phyloP scores from a whole-genome alignment of 2,113 vertebrate genomes.

The Lasiurus cinereus region DNA sequence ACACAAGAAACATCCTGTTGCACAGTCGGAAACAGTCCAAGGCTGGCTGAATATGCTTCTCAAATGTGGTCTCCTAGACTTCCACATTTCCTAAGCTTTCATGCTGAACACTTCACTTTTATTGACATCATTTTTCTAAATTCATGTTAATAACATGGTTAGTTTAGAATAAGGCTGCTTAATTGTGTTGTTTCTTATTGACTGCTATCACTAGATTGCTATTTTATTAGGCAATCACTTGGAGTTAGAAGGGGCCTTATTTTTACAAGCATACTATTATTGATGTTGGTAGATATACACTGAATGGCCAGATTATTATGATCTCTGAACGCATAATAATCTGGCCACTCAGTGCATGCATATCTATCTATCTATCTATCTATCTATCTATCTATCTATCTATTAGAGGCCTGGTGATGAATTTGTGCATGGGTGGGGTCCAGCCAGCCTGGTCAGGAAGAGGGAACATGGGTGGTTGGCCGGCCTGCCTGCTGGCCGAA shows the following conservation, averaged over 20 bases:
- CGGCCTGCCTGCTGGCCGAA: too few relatives aligned
- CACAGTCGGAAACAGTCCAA: not conserved
- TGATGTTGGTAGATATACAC: not conserved
- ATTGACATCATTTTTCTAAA: not conserved
- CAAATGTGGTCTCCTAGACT: not conserved
- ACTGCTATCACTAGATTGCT: not conserved
- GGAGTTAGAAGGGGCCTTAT: not conserved
- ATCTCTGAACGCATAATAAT: too few relatives aligned
- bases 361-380: too few relatives aligned
- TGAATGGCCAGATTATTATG: too few relatives aligned
- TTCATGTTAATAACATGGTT: not conserved
- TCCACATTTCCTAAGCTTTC: not conserved
- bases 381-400: too few relatives aligned
- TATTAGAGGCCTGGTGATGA: too few relatives aligned
- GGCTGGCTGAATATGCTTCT: not conserved
- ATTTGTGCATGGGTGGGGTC: too few relatives aligned
- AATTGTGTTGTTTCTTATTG: not conserved
- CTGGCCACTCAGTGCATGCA: too few relatives aligned
- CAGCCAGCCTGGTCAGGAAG: too few relatives aligned
- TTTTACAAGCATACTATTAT: not conserved
- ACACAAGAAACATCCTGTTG: not conserved
- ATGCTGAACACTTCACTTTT: not conserved
- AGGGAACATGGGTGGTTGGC: too few relatives aligned
- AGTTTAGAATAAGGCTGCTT: not conserved
- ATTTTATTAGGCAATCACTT: not conserved